Evolutionary conservation across 2,113 vertebrate genomes (phyloP).

Genomic region (Carettochelys insculpta): DNA sequence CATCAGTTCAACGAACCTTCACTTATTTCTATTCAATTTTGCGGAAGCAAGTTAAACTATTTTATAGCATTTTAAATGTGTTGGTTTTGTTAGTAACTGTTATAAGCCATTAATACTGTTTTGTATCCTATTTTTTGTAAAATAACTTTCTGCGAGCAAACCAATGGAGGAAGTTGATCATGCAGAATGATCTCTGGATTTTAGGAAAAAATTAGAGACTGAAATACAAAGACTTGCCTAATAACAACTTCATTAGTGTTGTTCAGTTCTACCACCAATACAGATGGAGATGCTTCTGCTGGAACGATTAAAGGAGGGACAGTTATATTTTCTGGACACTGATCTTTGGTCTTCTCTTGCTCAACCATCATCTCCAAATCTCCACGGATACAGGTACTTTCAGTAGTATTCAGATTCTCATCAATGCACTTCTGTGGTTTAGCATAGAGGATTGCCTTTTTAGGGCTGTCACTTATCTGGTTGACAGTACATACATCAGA

Average conservation of each 20-base stretch:
- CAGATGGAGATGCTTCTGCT: conserved; percentile 82
- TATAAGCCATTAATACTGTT: not conserved
- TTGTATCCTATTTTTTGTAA: not conserved
- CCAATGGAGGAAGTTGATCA: not conserved
- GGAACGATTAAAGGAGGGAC: conserved; percentile 82
- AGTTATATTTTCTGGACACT: conserved; percentile 47
- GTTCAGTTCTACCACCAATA: conserved; percentile 86
- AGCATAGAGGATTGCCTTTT: conserved; percentile 89
- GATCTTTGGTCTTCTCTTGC: conserved; percentile 57
- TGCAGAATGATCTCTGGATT: not conserved
- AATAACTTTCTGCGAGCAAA: not conserved
- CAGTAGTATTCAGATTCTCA: conserved; percentile 72
- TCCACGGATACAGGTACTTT: conserved; percentile 17
- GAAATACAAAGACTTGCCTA: conserved; percentile 77
- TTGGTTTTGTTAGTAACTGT: not conserved
- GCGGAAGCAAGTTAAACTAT: not conserved
- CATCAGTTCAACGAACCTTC: not conserved
- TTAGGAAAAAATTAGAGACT: not conserved
- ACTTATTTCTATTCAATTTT: not conserved
- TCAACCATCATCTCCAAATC: conserved; percentile 60
- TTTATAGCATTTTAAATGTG: not conserved
- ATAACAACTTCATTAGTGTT: conserved; percentile 85
- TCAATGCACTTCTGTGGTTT: conserved; percentile 61
- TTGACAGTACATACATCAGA: conserved; percentile 85
- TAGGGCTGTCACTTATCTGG: conserved; percentile 80